A percentile compares a stretch with the other conserved stretches of the same genome.
Evolutionary conservation across 2,797 vertebrate species (phyloP).

Genomic region (Pteropus rufus): DNA sequence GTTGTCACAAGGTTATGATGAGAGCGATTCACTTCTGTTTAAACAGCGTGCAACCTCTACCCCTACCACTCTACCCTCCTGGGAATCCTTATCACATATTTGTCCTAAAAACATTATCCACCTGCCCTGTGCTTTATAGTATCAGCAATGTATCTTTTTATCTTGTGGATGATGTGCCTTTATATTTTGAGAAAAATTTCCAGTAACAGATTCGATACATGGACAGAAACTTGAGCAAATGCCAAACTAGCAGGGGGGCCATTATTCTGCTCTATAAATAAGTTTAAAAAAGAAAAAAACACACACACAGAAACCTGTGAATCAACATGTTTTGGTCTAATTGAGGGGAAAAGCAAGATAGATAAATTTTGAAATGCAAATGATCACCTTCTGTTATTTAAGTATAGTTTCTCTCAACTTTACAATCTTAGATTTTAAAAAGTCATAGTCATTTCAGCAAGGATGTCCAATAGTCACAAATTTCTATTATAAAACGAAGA

Average conservation of each 20-base stretch:
- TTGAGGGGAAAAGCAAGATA: slow-evolving; percentile 84
- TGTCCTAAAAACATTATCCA: slow-evolving; percentile 80
- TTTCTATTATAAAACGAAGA: slow-evolving; percentile 50
- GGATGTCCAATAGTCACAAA: slow-evolving; percentile 4
- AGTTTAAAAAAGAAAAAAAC: slow-evolving; percentile 84
- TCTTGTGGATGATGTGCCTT: slow-evolving; percentile 90
- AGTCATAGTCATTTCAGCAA: slow-evolving; percentile 65
- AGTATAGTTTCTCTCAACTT: slow-evolving; percentile 77
- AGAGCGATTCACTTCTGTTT: slow-evolving; percentile 83
- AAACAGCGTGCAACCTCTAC: slow-evolving; percentile 72
- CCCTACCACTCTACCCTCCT: slow-evolving; percentile 64
- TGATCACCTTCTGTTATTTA: slow-evolving; percentile 86
- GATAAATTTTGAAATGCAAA: slow-evolving; percentile 88
- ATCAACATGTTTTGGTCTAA: slow-evolving; percentile 93
- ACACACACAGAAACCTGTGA: slow-evolving; percentile 84
- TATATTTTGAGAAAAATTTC: slow-evolving; percentile 94
- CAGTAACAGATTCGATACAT: slow-evolving; percentile 91
- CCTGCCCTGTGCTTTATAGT: slow-evolving; percentile 81
- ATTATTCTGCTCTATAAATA: slow-evolving; percentile 88
- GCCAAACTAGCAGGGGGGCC: slow-evolving; percentile 85
- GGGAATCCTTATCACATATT: slow-evolving; percentile 75
- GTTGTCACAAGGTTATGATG: slow-evolving; percentile 81
- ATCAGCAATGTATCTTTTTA: slow-evolving; percentile 84
- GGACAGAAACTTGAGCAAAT: slow-evolving; percentile 92
- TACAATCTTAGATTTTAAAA: slow-evolving; percentile 78